These are phyloP conservation scores for Lepus timidus DNA, from an alignment of 2,113 vertebrate species.

Conservation along the genomic window DNA sequence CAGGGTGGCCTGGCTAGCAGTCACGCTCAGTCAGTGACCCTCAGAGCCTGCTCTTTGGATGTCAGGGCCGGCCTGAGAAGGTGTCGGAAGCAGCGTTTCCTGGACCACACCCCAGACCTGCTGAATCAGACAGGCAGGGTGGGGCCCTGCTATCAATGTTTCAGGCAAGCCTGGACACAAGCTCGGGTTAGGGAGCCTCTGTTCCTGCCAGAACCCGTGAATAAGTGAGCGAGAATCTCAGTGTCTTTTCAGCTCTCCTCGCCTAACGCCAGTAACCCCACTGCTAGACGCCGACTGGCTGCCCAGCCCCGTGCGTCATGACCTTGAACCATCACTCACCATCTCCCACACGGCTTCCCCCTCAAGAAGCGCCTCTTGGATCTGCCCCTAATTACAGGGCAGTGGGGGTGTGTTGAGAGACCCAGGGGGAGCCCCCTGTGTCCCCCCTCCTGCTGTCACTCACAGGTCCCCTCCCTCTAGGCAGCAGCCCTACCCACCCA, in stretches of 20 bases:
- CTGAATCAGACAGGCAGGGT: background rate
- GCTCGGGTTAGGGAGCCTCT: background rate
- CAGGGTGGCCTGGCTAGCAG: rapidly evolving
- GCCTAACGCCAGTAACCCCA: no score
- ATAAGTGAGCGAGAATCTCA: background rate
- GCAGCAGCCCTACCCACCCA: background rate
- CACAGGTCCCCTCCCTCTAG: background rate
- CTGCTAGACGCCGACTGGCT: background rate
- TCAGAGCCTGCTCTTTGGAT: background rate
- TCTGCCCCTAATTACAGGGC: background rate
- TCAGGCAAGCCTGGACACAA: background rate
- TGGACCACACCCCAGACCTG: background rate
- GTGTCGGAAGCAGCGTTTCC: background rate
- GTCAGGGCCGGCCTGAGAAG: background rate
- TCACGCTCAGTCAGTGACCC: background rate
- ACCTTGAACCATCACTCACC: background rate
- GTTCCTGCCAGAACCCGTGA: background rate
- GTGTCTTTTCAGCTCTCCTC: no score
- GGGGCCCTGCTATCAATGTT: rapidly evolving
- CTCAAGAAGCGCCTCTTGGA: background rate
- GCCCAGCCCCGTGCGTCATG: rapidly evolving
- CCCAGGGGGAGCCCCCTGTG: background rate
- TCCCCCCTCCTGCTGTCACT: no score
- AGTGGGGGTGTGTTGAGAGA: background rate
- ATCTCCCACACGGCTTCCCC: rapidly evolving